phyloP scores from a whole-genome alignment of 2,113 vertebrate species.

The Empidonax alnorum region DNA sequence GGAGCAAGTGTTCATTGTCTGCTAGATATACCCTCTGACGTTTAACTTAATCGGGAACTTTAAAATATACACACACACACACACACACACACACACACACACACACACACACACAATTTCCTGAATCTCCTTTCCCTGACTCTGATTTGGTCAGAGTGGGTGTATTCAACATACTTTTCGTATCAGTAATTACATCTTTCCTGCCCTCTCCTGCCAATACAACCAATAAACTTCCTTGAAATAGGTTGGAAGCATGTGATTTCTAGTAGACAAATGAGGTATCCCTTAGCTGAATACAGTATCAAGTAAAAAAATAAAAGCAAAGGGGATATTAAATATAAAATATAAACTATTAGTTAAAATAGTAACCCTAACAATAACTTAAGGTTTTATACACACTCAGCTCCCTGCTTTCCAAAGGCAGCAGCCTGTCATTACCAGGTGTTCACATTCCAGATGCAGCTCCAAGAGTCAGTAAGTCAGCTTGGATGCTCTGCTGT shows the following conservation, averaged over 20 bases:
- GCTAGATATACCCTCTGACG: accelerated
- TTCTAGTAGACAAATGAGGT: constrained; percentile 34
- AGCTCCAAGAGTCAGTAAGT: constrained; percentile 76
- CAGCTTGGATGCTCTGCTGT: constrained; percentile 84
- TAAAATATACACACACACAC: background rate
- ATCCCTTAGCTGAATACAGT: constrained; percentile 22
- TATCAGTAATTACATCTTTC: background rate
- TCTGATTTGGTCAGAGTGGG: background rate
- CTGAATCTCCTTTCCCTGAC: background rate
- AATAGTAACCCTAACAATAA: constrained; percentile 60
- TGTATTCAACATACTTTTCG: background rate
- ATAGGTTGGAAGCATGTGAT: background rate
- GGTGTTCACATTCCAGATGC: background rate
- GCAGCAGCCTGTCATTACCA: background rate
- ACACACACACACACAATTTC: background rate
- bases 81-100: background rate
- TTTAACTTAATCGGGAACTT: background rate
- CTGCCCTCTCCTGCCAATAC: background rate
- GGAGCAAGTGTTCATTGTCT: background rate
- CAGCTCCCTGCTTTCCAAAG: background rate
- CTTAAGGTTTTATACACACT: constrained; percentile 9
- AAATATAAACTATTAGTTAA: constrained; percentile 51
- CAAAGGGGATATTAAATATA: constrained; percentile 36
- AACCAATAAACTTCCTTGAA: background rate
- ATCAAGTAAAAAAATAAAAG: constrained; percentile 58